phyloP scores from a whole-genome alignment of 2,888 invertebrate genomes.

The Argyresthia albistria region DNA sequence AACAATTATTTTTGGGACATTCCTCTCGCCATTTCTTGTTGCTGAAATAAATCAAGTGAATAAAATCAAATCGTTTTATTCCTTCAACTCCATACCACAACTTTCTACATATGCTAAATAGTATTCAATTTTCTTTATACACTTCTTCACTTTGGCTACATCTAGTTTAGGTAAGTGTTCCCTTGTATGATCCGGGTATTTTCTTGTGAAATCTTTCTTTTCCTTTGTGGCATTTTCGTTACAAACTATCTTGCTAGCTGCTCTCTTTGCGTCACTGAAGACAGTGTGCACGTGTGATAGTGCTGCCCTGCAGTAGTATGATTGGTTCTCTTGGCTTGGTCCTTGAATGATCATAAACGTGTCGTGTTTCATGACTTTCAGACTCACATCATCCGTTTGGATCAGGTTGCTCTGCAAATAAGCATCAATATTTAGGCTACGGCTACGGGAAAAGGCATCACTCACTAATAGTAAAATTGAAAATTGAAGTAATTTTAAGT shows the following conservation, averaged over 20 bases:
- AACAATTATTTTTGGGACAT: conserved; percentile 33
- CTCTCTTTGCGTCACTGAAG: conserved; percentile 54
- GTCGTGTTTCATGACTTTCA: conserved; percentile 73
- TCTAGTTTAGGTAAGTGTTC: conserved; percentile 63
- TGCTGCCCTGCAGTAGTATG: conserved; percentile 74
- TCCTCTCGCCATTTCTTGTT: conserved; percentile 49
- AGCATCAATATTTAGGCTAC: conserved; percentile 3
- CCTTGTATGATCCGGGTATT: conserved; percentile 67
- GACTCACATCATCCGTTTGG: conserved; percentile 68
- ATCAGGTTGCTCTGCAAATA: conserved; percentile 69
- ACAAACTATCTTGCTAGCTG: conserved; percentile 17
- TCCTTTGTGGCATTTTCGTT: conserved; percentile 16
- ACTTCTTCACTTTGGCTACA: conserved; percentile 63
- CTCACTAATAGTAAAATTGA: no score
- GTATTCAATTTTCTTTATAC: conserved; percentile 80
- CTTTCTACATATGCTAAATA: conserved; percentile 77
- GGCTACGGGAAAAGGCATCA: no score
- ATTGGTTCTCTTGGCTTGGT: conserved; percentile 63
- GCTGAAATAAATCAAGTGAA: conserved; percentile 48
- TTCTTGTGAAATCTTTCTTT: conserved; percentile 60
- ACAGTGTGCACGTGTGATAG: conserved; percentile 77
- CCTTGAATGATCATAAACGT: conserved; percentile 74
- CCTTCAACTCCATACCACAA: conserved; percentile 32
- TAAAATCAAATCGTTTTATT: conserved; percentile 13
- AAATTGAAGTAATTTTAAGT: no score